Evolutionary conservation across 2,113 vertebrate species (phyloP), one percentile per base, ranked within the genome.

Genomic region (Nycticorax nycticorax): DNA sequence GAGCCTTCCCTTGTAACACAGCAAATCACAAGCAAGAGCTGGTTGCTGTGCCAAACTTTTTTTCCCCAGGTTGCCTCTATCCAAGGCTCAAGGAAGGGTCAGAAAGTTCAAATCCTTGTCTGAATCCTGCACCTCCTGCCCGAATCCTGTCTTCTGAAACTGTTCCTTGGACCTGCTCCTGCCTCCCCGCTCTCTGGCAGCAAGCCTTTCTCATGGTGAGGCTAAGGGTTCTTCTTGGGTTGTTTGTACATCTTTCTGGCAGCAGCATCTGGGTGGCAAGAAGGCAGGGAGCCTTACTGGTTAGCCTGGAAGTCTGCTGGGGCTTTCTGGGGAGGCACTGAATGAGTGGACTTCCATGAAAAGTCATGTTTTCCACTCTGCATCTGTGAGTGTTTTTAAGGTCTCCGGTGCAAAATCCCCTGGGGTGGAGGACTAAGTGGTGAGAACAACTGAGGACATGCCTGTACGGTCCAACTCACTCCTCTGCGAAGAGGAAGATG

Each of bases 381-480:
- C 35, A 33, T 80, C 59, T 92, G 28, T 28, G 43, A 91, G 48
- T 47, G 19, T 91, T 96, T 72, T 83, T 81, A 69, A 88, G 73
- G 64, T 28, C 75, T 88, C 56, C 0, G 1, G 88, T 75, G 60
- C 41, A 91, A 89, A 96, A 77, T 91, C 77, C 73, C 74, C 56
- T 1, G 12, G 56, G 76, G 27, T 1, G 0, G 56, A 94, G 66
- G n/a, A 73, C 91, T 91, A 57, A 93, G 93, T 63, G 73, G 60
- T 91, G 77, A 95, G 96, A 97, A 95, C 68, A 96, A 68, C 91
- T 71, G 76, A 96, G 93, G 91, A 92, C 80, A 84, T 80, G 83
- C 32, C 68, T 48, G 56, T 35, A 63, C 1, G 0, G 35, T 78
- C 80, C 84, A 91, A 43, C 76, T 80, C 47, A 59, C 35, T 84